Evolutionary conservation across 1,140 invertebrate species (phyloP), one percentile per base, ranked within the genome.

Genomic region (Drosophila sp.): DNA sequence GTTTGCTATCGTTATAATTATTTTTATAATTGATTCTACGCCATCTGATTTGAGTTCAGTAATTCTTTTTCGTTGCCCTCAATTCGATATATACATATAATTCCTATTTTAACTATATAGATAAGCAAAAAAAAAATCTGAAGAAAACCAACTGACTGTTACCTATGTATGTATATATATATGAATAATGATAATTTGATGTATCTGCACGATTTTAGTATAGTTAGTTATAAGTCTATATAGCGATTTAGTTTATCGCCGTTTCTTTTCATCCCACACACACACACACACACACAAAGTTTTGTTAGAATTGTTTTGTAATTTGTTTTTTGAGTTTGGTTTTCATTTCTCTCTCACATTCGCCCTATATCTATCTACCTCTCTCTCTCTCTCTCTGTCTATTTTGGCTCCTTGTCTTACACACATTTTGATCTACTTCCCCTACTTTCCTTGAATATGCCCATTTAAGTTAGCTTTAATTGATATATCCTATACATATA

Each of bases 401-500:
- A 50, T 23, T 47, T 25, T 47, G 44, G 44, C 44, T 25, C 17
- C 23, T 47, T 47, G 17, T 17, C 17, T 17, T 17, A 17, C 3
- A 47, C 17, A 47, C 1, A 25, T 47, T 50, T 27, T 50, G 6
- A 17, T 50, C 44, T 50, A 38, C 35, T 11, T 10, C 10, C 8
- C 44, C 23, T 5, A 23, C 2, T 0, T 3, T 17, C 11, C 40
- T 2, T n/a, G n/a, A 41, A n/a, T 40, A 41, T 41, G 11, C 25
- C 8, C 60, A 38, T 61, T 73, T 78, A 85, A 60, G 55, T 40
- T 70, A 79, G 50, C 66, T 77, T 75, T 79, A 86, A 55, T 50
- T 17, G 44, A 50, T 50, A 25, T 10, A 50, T 50, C 44, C 44
- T 50, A 50, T 50, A 50, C 25, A 50, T 70, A 63, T 41, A 61